These are phyloP conservation scores for Montipora foliosa DNA, from an alignment of 64 coral and sea anemone genomes.

Conservation along the genomic window DNA sequence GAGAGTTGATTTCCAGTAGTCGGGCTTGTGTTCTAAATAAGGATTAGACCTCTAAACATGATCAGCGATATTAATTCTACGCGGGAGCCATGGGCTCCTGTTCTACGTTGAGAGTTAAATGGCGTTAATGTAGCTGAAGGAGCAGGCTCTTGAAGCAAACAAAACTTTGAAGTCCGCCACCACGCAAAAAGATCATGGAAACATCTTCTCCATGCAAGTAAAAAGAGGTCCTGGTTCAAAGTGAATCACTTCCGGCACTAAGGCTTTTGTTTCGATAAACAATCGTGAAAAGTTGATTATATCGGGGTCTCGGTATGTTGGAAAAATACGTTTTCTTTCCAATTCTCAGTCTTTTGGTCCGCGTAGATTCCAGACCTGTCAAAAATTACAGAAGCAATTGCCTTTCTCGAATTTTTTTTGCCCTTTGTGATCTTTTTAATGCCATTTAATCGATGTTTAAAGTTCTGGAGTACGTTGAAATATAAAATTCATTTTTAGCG, in stretches of 20 bases:
- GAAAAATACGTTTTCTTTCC: slow-evolving; percentile 1
- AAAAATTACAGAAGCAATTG: background rate
- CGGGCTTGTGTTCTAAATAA: no score
- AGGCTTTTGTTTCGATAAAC: slow-evolving; percentile 6
- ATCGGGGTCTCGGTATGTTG: background rate
- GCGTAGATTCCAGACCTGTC: background rate
- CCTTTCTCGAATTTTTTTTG: background rate
- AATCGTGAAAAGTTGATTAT: slow-evolving; percentile 24
- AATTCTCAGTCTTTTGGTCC: background rate
- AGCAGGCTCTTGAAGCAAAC: background rate
- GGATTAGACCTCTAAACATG: background rate
- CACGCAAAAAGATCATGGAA: background rate
- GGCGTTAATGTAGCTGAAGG: no score
- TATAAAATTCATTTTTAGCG: background rate
- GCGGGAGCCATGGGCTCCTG: no score
- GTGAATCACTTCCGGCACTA: no score
- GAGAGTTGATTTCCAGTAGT: background rate
- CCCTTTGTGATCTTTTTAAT: no score
- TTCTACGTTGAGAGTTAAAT: no score
- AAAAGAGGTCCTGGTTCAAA: background rate
- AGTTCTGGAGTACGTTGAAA: background rate
- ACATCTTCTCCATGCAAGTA: background rate
- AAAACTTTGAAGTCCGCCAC: background rate
- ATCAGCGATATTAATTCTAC: background rate
- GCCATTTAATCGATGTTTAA: background rate